Base-by-base conservation (phyloP, 2,888 invertebrate genomes). In the Microdon myrmicae region DNA sequence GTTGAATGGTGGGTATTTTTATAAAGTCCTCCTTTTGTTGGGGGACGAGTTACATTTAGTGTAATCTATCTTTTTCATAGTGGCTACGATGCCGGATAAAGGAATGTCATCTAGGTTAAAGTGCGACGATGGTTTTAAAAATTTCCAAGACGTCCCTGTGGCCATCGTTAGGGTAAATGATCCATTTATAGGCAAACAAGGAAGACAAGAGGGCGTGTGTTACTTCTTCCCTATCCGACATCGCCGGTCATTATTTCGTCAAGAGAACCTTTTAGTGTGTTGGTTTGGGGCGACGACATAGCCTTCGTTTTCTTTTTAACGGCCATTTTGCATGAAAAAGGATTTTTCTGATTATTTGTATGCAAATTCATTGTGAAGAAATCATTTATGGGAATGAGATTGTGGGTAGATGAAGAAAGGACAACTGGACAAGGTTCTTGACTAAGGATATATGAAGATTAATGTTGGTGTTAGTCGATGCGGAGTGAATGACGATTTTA, bases 311-410 rank as follows among this genome's bases (percentile, higher is more conserved):
- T 25, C n/a, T 31, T 23, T 34, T 9, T 23, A 9, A 23, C 3
- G 4, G n/a, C 12, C 17, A 28, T 20, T 10, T 17, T 35, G 9
- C 16, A 12, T 17, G 23, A 29, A 13, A 34, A 32, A 43, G 54
- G 25, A 34, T 41, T 37, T 29, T 41, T 26, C 58, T 69, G 72
- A 72, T 71, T 72, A 71, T 71, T 72, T 72, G 69, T 70, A 71
- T 71, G 71, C 68, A 71, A 72, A 72, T 72, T 71, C 55, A 55
- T 51, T 61, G 61, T 55, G 67, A 64, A 58, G 58, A 58, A 64
- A 58, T 58, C 64, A 64, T 64, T 64, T 58, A 49, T 35, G 45
- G 20, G 43, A 61, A 61, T 19, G 38, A 23, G 23, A 45, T 39
- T 38, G 25, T 29, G 22, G 17, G 35, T 16, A 9, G 41, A 28